Conservation (phyloP, 2,888 invertebrate genomes). For the Argynnis bischoffii region DNA sequence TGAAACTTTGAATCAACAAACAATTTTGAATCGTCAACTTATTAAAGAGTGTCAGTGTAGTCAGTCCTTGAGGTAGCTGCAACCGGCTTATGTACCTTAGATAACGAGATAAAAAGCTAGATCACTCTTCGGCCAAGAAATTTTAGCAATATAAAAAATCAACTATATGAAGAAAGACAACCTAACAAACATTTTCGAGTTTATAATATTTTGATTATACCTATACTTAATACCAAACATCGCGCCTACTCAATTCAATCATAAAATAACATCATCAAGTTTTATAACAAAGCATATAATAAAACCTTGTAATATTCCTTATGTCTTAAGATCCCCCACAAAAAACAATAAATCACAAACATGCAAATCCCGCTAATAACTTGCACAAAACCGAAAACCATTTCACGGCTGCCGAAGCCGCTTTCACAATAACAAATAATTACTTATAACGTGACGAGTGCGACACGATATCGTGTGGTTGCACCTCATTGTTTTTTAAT, state of each 20-base stretch:
- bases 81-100: no score
- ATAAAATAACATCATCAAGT: conserved; percentile 42
- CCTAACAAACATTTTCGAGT: not conserved
- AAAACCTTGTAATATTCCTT: conserved; percentile 46
- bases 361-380: conserved; percentile 81
- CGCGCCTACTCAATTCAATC: conserved; percentile 2
- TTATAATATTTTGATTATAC: not conserved
- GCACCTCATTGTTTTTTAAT: not conserved
- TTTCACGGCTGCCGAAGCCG: conserved; percentile 74
- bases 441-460: conserved; percentile 35
- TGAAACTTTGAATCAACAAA: no score
- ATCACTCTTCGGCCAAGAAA: no score
- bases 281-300: conserved; percentile 46
- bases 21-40: no score
- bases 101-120: no score
- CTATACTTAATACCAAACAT: not conserved
- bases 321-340: conserved; percentile 46
- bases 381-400: conserved; percentile 81
- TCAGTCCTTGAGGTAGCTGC: no score
- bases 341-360: conserved; percentile 78
- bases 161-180: no score
- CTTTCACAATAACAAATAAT: conserved; percentile 35
- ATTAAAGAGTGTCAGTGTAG: no score
- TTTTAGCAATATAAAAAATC: no score
- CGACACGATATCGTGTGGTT: conserved; percentile 37